These are phyloP conservation scores for Leptocoma aspasia DNA, from an alignment of 2,113 vertebrate species.

Conservation along the genomic window DNA sequence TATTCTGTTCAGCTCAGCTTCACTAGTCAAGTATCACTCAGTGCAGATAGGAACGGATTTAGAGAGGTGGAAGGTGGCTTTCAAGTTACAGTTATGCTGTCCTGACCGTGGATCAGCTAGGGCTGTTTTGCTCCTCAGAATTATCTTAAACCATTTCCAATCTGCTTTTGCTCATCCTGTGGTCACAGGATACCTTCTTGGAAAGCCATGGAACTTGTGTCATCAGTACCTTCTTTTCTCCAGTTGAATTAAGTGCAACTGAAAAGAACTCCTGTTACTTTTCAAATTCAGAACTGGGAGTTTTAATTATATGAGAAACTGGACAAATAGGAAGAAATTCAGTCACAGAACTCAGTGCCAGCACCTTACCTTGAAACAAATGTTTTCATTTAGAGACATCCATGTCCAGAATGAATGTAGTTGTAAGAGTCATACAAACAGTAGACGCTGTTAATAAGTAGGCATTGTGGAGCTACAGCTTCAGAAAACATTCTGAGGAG, in stretches of 20 bases:
- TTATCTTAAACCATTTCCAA: background rate
- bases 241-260: background rate
- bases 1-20: background rate
- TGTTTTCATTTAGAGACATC: background rate
- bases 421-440: background rate
- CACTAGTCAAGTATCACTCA: background rate
- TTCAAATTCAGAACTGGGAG: background rate
- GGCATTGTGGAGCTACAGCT: background rate
- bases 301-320: background rate
- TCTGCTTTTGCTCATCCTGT: background rate
- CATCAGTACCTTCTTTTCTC: background rate
- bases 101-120: background rate
- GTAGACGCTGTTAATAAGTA: background rate
- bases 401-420: background rate
- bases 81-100: background rate
- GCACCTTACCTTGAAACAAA: background rate
- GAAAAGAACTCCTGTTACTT: background rate
- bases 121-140: background rate
- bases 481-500: background rate
- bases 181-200: background rate
- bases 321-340: background rate
- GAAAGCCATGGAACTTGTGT: background rate
- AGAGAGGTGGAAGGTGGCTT: background rate
- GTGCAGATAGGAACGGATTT: background rate
- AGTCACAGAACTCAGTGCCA: background rate